Conservation (phyloP, 2,113 vertebrate species). For the Nesoenas mayeri region DNA sequence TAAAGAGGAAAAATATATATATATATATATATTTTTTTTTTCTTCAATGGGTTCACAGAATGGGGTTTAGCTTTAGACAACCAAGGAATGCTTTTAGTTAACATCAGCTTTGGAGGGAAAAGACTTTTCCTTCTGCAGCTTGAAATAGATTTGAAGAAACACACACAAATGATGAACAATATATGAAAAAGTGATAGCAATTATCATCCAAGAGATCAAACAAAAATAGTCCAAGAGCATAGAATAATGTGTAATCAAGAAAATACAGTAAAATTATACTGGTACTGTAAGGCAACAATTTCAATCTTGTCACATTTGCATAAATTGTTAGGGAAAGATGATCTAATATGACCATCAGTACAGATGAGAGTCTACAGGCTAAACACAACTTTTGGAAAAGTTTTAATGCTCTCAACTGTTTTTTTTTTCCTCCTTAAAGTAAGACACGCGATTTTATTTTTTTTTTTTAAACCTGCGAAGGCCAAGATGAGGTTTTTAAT, state of each 20-base stretch:
- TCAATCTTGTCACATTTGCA: constrained; percentile 37
- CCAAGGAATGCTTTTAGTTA: background rate
- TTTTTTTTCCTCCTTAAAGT: background rate
- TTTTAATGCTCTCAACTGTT: background rate
- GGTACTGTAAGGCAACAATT: constrained; percentile 11
- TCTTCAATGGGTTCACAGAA: background rate
- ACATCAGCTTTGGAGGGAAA: background rate
- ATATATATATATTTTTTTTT: too few relatives aligned
- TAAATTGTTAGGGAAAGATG: background rate
- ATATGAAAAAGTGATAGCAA: constrained; percentile 6
- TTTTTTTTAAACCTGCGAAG: constrained; percentile 30
- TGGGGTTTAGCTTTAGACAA: background rate
- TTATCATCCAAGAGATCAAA: constrained; percentile 51
- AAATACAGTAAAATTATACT: constrained; percentile 41
- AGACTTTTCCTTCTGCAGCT: background rate
- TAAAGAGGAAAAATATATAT: background rate
- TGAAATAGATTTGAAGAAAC: background rate
- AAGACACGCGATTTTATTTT: background rate
- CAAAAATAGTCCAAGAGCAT: constrained; percentile 18
- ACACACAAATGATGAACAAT: background rate
- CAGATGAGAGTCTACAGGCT: background rate
- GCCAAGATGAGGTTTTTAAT: background rate
- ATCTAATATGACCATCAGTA: background rate
- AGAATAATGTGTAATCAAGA: constrained; percentile 33
- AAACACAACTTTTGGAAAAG: background rate